Base-by-base conservation (phyloP, 35 echinoderm and acorn worm species). In the Strongylocentrotus purpuratus region DNA sequence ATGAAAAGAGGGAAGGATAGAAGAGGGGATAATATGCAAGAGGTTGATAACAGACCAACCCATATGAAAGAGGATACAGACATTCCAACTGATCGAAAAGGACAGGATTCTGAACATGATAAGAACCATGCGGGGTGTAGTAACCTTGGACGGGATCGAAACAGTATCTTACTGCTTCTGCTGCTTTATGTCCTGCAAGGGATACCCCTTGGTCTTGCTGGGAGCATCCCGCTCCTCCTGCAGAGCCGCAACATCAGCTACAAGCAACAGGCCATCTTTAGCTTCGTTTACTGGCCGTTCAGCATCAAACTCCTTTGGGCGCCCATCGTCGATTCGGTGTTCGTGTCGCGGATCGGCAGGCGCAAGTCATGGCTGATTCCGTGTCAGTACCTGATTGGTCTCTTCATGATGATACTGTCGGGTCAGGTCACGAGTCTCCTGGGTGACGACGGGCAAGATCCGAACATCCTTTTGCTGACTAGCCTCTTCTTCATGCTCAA, bases 201-300 rank as follows among this genome's bases (percentile, higher is more conserved):
- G 32, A 99, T 99, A 78, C 98, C 98, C 4, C 90, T 99, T 18
- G 98, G 98, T 86, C 86, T 99, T 13, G 97, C 98, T 32, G 98
- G 98, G 17, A 99, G 98, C 94, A 97, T 99, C 85, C 98, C 98
- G 0, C 95, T 97, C 9, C 95, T 96, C 8, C 86, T 97, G 86
- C 96, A 97, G 46, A 95, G 96, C 52, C 90, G 96, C 5, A 92
- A 94, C 85, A 71, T 95, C 33, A 95, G 95, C 88, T 97, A 97
- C 86, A 97, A 95, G 86, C 87, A 97, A 85, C 98, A 99, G 46
- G 98, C 98, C 20, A 96, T 99, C 85, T 98, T 99, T 46, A 99
- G 98, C 50, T 99, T 99, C 88, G 97, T 99, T 10, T 99, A 98
- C 94, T 99, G 98, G 98, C 98, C 98, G 5, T 99, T 99, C 46